A percentile compares a stretch with the other conserved stretches of the same genome.
Evolutionary conservation across 1,140 invertebrate species (phyloP).

Genomic region (Bombus haemorrhoidalis): DNA sequence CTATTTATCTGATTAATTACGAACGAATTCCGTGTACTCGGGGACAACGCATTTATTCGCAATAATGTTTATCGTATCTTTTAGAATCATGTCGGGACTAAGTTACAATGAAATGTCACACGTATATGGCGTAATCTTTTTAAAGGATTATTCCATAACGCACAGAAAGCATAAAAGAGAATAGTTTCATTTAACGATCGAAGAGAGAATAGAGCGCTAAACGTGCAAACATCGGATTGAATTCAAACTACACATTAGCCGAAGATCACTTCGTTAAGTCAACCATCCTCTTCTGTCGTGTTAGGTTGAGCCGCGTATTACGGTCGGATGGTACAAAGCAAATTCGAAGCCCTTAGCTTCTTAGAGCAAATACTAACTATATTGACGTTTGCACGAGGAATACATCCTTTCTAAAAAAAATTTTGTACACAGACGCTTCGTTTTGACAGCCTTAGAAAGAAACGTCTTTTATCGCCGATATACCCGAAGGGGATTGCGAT

Average conservation of each 20-base stretch:
- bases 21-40: too few species aligned
- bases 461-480: background rate
- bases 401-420: constrained; percentile 13
- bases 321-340: constrained; percentile 18
- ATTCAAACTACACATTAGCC: background rate
- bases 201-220: background rate
- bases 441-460: background rate
- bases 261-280: constrained; percentile 30
- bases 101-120: background rate
- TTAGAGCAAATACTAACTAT: constrained; percentile 24
- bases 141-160: background rate
- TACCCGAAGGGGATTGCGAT: background rate
- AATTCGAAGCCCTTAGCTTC: constrained; percentile 33
- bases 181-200: background rate
- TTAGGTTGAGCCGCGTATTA: background rate
- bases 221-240: background rate
- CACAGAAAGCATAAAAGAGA: background rate
- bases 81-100: background rate
- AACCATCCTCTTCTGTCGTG: constrained; percentile 35
- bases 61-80: too few species aligned
- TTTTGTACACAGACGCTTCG: background rate
- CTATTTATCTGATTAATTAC: too few species aligned
- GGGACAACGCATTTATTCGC: too few species aligned
- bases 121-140: background rate
- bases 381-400: constrained; percentile 18